phyloP scores from a whole-genome alignment of 35 echinoderm and acorn worm species.

The Patiria miniata region DNA sequence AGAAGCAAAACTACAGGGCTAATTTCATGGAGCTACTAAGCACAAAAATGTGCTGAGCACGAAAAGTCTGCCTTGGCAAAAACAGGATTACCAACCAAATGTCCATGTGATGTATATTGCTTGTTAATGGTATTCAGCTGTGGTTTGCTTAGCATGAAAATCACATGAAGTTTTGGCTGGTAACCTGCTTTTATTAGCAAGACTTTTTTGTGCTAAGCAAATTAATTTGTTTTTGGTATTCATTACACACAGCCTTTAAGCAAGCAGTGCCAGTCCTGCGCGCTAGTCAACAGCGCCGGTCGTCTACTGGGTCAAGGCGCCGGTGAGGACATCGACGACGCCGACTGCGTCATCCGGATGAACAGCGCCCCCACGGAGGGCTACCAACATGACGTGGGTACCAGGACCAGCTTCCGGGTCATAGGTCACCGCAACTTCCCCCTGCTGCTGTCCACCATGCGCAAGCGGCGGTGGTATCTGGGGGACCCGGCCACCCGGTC shows the following conservation, averaged over 20 bases:
- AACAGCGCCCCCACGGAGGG: slow-evolving; percentile 82
- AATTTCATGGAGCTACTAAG: too few species aligned
- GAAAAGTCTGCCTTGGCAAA: too few species aligned
- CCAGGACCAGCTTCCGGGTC: slow-evolving; percentile 76
- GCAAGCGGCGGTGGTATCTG: slow-evolving; percentile 30
- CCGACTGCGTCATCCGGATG: slow-evolving; percentile 93
- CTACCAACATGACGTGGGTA: slow-evolving; percentile 72
- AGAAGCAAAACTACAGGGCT: too few species aligned
- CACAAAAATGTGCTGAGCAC: too few species aligned
- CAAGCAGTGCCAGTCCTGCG: slow-evolving; percentile 64
- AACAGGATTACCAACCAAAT: too few species aligned
- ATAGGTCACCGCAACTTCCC: slow-evolving; percentile 83
- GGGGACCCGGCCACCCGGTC: slow-evolving; percentile 19
- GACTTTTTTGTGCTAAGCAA: too few species aligned
- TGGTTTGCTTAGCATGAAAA: too few species aligned
- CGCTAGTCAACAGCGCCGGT: slow-evolving; percentile 88
- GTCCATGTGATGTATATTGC: too few species aligned
- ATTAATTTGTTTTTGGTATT: too few species aligned
- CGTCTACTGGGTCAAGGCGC: slow-evolving; percentile 75
- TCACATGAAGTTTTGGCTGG: too few species aligned
- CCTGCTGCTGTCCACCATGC: slow-evolving; percentile 64
- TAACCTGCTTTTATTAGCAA: too few species aligned
- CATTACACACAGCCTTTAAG: slow-evolving; percentile 17
- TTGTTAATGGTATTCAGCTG: too few species aligned
- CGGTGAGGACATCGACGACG: slow-evolving; percentile 78